Evolutionary conservation across 2,113 vertebrate genomes (phyloP).

Genomic region (Thalassoma bifasciatum): DNA sequence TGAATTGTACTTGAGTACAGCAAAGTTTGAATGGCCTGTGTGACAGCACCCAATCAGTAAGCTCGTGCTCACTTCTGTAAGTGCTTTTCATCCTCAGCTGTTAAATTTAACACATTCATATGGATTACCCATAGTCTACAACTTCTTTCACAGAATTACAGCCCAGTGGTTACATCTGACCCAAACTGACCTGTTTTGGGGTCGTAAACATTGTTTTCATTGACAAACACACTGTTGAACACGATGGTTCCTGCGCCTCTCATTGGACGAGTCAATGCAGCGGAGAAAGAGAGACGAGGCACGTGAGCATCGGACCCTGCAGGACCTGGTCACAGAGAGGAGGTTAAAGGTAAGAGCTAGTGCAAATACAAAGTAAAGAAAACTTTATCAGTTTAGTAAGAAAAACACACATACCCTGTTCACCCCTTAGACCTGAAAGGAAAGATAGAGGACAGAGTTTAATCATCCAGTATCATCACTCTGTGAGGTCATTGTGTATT

Average conservation of each 20-base stretch:
- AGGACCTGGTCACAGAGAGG: conserved; percentile 78
- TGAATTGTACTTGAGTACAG: too few species aligned
- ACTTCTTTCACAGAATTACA: too few species aligned
- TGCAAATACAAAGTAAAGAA: background rate
- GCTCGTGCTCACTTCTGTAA: too few species aligned
- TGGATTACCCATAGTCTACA: too few species aligned
- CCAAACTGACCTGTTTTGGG: conserved; percentile 84
- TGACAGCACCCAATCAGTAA: too few species aligned
- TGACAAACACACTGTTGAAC: conserved; percentile 90
- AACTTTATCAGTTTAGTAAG: background rate
- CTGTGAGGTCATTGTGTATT: too few species aligned
- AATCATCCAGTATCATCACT: background rate
- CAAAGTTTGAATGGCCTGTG: too few species aligned
- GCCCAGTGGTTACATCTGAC: background rate
- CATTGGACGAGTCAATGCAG: conserved; percentile 86
- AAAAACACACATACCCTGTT: conserved; percentile 85
- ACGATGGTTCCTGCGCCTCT: conserved; percentile 86
- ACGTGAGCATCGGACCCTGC: conserved; percentile 84
- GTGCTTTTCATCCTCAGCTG: too few species aligned
- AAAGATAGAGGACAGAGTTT: conserved; percentile 49
- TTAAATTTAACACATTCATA: too few species aligned
- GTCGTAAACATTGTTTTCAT: conserved; percentile 88
- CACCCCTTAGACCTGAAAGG: conserved; percentile 87
- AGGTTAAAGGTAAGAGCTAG: conserved; percentile 14
- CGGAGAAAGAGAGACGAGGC: conserved; percentile 90